phyloP scores from a whole-genome alignment of 30 jellyfish, hydroid and myxozoan genomes.

The Aurelia coerulea region DNA sequence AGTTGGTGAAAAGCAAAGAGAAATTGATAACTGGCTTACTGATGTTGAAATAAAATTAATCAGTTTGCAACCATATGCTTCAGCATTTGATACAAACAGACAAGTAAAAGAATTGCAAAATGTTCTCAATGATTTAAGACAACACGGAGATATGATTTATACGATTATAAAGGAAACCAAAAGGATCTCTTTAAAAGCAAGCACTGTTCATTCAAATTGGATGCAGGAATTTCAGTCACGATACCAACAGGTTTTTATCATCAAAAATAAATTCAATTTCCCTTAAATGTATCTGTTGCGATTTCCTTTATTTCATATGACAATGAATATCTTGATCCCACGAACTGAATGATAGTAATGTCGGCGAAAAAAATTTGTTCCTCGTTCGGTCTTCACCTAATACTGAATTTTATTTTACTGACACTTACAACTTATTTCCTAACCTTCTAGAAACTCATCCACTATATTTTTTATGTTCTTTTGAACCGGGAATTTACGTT shows the following conservation, averaged over 20 bases:
- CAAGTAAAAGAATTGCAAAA: conserved; percentile 46
- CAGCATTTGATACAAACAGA: conserved; percentile 35
- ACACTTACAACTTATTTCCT: no score
- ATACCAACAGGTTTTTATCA: conserved; percentile 51
- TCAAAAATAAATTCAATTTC: not conserved
- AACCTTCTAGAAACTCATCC: no score
- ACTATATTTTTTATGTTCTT: no score
- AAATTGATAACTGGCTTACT: conserved; percentile 84
- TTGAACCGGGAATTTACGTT: no score
- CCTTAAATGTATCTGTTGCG: not conserved
- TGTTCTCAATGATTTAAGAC: conserved; percentile 43
- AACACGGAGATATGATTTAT: not conserved
- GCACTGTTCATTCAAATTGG: conserved; percentile 63
- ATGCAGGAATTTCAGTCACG: conserved; percentile 42
- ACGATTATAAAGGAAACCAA: conserved; percentile 21
- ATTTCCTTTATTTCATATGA: not conserved
- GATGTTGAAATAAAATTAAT: conserved; percentile 81
- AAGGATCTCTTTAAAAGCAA: conserved; percentile 4
- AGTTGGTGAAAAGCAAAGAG: conserved; percentile 30
- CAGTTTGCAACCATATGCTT: conserved; percentile 79
- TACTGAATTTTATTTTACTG: no score
- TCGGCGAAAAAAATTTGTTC: no score
- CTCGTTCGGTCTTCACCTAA: no score
- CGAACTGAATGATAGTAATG: no score
- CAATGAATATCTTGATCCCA: no score